Base-by-base conservation (phyloP, 2,797 vertebrate species). In the Chiloscyllium punctatum region DNA sequence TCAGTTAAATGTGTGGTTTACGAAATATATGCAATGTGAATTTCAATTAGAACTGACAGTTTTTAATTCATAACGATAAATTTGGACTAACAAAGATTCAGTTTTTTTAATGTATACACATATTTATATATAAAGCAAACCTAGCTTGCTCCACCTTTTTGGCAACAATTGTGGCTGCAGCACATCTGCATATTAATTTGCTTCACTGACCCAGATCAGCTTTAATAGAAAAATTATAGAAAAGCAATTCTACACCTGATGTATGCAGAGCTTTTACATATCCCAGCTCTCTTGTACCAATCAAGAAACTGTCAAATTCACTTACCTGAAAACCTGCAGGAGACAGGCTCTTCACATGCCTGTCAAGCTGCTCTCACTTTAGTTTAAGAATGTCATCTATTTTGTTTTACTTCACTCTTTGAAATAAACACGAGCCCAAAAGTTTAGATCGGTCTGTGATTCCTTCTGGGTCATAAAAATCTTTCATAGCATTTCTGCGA, bases 231-330 rank as follows among this genome's bases (percentile, higher is more conserved):
- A 92, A 69, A 92, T 92, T 37, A 68, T 69, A 69, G 69, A 62
- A 92, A 92, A 42, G 66, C 62, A 69, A 37, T 69, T 69, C 90
- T 69, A 42, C 11, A 21, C 68, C 25, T 69, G 42, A 42, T 18
- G 37, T 37, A 27, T 92, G 18, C 62, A 68, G 33, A n/a, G 37
- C 16, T 37, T 66, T 23, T 91, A 91, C 88, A 92, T 92, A 42
- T 92, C 68, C 90, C 33, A 92, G 33, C 37, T 69, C 62, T n/a
- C 62, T 69, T 92, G 62, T 42, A 92, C 37, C 90, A 90, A 90
- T 90, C 87, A 92, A 92, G 90, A 42, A 68, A 68, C 62, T 68
- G 33, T 92, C 62, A 92, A 92, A 42, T 92, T 62, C 66, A 69
- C 16, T 92, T 92, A 42, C 90, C 90, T 69, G 62, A 8, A 69